These are phyloP conservation scores for Sebastolobus altivelis DNA, from an alignment of 2,797 vertebrate genomes.

Conservation along the genomic window DNA sequence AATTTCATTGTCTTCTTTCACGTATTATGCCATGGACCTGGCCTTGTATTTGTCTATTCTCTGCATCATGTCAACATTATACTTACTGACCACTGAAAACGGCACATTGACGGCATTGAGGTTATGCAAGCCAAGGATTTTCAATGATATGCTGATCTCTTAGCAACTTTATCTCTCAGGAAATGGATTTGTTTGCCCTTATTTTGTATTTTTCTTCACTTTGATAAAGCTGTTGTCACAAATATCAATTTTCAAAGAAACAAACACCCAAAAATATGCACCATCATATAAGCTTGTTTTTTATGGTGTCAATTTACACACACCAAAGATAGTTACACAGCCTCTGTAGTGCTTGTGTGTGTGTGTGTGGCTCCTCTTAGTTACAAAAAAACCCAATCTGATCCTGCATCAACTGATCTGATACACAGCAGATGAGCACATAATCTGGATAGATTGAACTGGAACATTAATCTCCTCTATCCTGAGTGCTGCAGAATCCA, in stretches of 20 bases:
- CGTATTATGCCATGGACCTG: not conserved
- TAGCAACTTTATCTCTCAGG: conserved; percentile 23
- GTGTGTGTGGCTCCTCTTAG: conserved; percentile 25
- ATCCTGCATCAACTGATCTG: conserved; percentile 58
- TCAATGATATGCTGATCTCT: conserved; percentile 27
- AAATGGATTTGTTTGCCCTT: conserved; percentile 45
- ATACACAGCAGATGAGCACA: conserved; percentile 58
- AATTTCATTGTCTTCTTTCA: conserved; percentile 8
- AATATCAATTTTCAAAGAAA: conserved; percentile 29
- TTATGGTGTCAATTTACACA: not conserved
- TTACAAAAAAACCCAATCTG: conserved; percentile 43
- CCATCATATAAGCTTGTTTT: not conserved
- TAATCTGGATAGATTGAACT: conserved; percentile 67
- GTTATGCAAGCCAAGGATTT: not conserved
- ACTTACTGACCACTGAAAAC: conserved; percentile 23
- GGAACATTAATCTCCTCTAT: conserved; percentile 65
- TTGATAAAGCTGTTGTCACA: conserved; percentile 22
- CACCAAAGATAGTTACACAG: not conserved
- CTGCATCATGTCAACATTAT: conserved; percentile 35
- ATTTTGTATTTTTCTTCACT: conserved; percentile 17
- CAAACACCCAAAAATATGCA: not conserved
- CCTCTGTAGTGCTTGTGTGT: not conserved
- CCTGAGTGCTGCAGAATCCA: conserved; percentile 28
- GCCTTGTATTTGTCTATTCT: conserved; percentile 27
- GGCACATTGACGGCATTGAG: conserved; percentile 5